Evolutionary conservation across 2,888 invertebrate genomes (phyloP), one percentile per base, ranked within the genome.

Genomic region (Callyntrura guangdongensis): DNA sequence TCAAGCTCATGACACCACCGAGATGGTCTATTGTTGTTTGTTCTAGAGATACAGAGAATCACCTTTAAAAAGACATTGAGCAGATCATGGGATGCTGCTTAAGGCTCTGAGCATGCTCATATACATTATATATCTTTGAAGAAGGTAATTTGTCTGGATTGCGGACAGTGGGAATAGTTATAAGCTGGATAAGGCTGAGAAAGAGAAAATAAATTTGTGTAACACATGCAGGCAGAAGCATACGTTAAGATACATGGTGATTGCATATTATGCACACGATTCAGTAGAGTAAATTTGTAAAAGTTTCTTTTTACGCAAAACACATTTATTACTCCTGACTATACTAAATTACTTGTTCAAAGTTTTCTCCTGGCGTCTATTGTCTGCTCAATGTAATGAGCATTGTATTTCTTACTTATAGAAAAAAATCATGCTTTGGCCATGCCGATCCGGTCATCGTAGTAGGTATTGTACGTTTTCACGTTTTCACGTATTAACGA

Each of bases 301-400:
- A 20, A 8, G 69, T 47, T 72, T 72, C 17, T 45, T 8, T 22
- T 64, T 6, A 64, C 25, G 17, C 14, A 67, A 25, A 27, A 49
- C 22, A 49, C 12, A 74, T 47, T 47, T 74, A 49, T 49, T 67
- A 27, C 47, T 20, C 47, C 74, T 49, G 74, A 22, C 74, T 47
- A 77, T 25, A 14, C 53, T 77, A 56, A 77, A 53, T 77, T 9
- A 74, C 11, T 49, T 25, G 22, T 14, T 77, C 1, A 77, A 53
- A 53, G 47, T 49, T 72, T 53, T 77, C 53, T 56, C 8, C 6
- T 25, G 14, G 8, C 36, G 22, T 67, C 27, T 22, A 20, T 64
- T n/a, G 20, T 14, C 67, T 67, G 9, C 17, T 67, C n/a, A 12
- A 0, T 27, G 20, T 6, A 25, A 67, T 12, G 27, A 27, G 12